Evolutionary conservation across 2,888 invertebrate genomes (phyloP).

Genomic region (Drosophila conformis): DNA sequence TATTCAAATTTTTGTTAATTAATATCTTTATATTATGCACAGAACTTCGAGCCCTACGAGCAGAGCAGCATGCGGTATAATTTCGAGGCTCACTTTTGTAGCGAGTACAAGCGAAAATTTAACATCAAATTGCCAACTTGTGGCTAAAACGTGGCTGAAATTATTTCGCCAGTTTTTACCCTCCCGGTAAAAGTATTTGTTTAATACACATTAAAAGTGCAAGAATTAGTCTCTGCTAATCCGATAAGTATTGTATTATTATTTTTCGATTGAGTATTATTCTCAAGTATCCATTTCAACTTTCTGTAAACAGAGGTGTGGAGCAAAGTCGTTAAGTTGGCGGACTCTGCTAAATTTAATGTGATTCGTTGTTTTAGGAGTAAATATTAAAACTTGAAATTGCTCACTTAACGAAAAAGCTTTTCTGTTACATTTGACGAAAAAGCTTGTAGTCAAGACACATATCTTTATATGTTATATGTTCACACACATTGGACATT

Average conservation of each 20-base stretch:
- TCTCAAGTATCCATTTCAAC: not conserved
- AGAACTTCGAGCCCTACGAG: conserved; percentile 73
- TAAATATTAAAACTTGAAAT: fast-evolving
- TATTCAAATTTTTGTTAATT: not conserved
- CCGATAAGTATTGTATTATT: not conserved
- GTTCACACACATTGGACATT: not conserved
- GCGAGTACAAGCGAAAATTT: conserved; percentile 71
- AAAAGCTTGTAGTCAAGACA: not conserved
- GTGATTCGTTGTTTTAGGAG: not conserved
- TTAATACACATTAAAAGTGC: not conserved
- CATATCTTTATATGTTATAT: not conserved
- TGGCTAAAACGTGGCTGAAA: conserved; percentile 8
- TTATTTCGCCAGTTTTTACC: not conserved
- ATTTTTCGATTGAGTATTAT: not conserved
- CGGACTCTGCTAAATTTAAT: not conserved
- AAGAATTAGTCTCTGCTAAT: not conserved
- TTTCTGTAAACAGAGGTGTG: not conserved
- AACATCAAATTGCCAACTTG: conserved; percentile 67
- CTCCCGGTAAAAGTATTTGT: not conserved
- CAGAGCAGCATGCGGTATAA: conserved; percentile 75
- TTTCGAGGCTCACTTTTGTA: conserved; percentile 74
- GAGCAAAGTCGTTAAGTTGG: not conserved
- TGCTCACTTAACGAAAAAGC: conserved; percentile 4
- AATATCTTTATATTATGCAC: not conserved
- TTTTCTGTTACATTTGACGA: not conserved